These are phyloP conservation scores for Leptoteleia sp. DNA, from an alignment of 1,140 invertebrate species.

Conservation along the genomic window DNA sequence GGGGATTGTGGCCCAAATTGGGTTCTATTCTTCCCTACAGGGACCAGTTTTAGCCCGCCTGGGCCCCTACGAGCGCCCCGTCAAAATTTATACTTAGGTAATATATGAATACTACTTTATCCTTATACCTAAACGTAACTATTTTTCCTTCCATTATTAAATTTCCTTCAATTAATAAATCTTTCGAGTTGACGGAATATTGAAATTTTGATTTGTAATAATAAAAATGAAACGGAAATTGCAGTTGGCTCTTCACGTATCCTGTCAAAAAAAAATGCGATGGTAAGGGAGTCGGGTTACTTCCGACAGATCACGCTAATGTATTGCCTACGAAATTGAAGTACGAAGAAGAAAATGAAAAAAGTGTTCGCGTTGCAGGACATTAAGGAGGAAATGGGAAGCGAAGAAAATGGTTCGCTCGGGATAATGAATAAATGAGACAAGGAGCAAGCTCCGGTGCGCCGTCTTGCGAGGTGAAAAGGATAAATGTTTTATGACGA, in stretches of 20 bases:
- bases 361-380: constrained; percentile 48
- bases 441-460: constrained; percentile 34
- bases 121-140: no score
- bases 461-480: constrained; percentile 54
- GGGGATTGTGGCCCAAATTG: no score
- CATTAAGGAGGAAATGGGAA: constrained; percentile 65
- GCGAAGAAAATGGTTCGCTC: constrained; percentile 50
- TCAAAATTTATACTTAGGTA: no score
- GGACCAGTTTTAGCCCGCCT: no score
- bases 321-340: constrained; percentile 62
- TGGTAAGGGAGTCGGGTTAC: constrained; percentile 4
- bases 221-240: constrained; percentile 19
- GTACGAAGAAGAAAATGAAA: constrained; percentile 63
- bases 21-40: no score
- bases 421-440: constrained; percentile 68
- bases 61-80: no score
- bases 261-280: constrained; percentile 9
- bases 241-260: constrained; percentile 2
- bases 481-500: constrained; percentile 69
- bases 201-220: constrained; percentile 2
- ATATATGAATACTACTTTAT: no score
- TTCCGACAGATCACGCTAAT: constrained; percentile 48
- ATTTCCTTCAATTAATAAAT: no score
- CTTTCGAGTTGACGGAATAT: no score
- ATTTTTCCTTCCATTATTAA: no score